Evolutionary conservation across 1,140 invertebrate species (phyloP), one percentile per base, ranked within the genome.

Genomic region (Holcopasites calliopsidis): DNA sequence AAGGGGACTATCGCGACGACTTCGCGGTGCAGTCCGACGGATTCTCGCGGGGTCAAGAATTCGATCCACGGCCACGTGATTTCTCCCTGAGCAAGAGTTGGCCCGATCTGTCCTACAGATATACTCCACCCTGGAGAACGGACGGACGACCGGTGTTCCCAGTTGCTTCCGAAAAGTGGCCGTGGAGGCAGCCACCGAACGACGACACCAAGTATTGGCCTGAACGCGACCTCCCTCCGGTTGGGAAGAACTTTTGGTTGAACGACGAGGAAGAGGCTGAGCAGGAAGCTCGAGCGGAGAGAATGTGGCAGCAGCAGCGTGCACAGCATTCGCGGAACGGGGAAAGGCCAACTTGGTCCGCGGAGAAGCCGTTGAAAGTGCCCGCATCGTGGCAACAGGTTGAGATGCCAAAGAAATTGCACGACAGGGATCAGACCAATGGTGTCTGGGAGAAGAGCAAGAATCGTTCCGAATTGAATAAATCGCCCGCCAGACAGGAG

Each of bases 231-330:
- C 77, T 40, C 66, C 8, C 80, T 69, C 86, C 69, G 23, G 62
- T 60, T 10, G 82, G 86, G 16, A 58, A 80, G 1, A 82, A 80
- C n/a, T 87, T 87, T 42, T 87, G 85, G 84, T 62, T 83, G 0
- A 74, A 76, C 6, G 65, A 82, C 23, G 73, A 80, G 8, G 69
- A 82, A 0, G 42, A 79, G 0, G 58, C 55, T 11, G 77, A 76
- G 16, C 58, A 35, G 23, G 52, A 54, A 10, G 49, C 52, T 0
- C n/a, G 42, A 6, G 44, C 42, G 3, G 60, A 31, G 54, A 69
- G 50, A 23, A 50, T 50, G 21, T 49, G 58, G 58, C 49, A 58
- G 10, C 58, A 72, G 10, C 57, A 38, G 5, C 60, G 52, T 1
- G 11, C 21, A 0, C 44, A 72, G 21, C 13, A 61, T 16, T 38